These are phyloP conservation scores for Mylabris phalerata DNA, from an alignment of 1,140 invertebrate species.

Conservation along the genomic window DNA sequence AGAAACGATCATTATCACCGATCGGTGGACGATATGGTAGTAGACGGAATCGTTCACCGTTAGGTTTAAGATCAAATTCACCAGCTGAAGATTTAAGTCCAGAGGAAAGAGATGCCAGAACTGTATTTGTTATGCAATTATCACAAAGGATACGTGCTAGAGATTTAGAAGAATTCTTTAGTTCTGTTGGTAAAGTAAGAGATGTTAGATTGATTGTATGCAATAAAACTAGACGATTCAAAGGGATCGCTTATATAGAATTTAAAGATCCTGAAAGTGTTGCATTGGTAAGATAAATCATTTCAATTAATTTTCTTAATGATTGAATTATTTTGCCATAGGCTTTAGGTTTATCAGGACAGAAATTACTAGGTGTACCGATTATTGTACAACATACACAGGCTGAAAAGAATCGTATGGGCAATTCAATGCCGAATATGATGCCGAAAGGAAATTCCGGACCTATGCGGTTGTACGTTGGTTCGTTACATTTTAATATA, in stretches of 20 bases:
- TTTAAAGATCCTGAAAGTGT: constrained; percentile 98
- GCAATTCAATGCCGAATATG: constrained; percentile 74
- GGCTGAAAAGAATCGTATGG: constrained; percentile 95
- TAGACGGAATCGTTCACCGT: constrained; percentile 19
- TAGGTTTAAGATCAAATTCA: constrained; percentile 33
- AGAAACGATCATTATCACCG: constrained; percentile 31
- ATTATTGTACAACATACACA: constrained; percentile 98
- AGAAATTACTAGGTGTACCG: constrained; percentile 93
- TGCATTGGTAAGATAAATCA: constrained; percentile 63
- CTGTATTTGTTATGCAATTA: constrained; percentile 97
- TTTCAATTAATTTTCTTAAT: neutral
- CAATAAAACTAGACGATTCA: constrained; percentile 97
- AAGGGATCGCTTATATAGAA: constrained; percentile 99
- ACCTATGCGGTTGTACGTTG: constrained; percentile 95
- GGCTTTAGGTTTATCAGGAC: constrained; percentile 94
- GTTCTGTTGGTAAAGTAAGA: constrained; percentile 94
- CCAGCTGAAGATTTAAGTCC: constrained; percentile 76
- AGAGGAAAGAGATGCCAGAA: constrained; percentile 95
- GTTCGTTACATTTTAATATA: constrained; percentile 97
- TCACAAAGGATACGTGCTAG: constrained; percentile 89
- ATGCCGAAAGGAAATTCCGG: constrained; percentile 76
- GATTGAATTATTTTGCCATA: constrained; percentile 43
- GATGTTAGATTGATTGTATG: constrained; percentile 98
- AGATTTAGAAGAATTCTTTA: constrained; percentile 99
- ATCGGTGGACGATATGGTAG: constrained; percentile 10